Base-by-base conservation (phyloP, 2,888 invertebrate species). In the Drosophila affinis region DNA sequence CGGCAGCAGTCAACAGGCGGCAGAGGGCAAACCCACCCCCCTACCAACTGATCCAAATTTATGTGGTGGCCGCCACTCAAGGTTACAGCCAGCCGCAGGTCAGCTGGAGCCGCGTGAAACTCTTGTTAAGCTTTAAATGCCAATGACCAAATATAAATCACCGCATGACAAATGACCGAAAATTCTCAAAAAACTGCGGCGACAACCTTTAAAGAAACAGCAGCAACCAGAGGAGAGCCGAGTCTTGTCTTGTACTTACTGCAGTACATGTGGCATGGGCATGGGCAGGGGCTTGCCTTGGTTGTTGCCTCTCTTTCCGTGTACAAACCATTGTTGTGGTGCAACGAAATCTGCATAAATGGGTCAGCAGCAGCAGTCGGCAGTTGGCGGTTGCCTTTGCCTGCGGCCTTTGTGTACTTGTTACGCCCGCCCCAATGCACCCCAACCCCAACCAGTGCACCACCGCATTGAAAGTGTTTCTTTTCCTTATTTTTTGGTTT, bases 131-230 rank as follows among this genome's bases (percentile, higher is more conserved):
- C 89, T 82, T 82, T 88, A 74, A 89, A 82, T 80, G 89, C 87
- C 87, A 88, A 76, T 83, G 72, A 82, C 81, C 69, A 82, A 77
- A 86, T 86, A 84, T 84, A 89, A 84, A 89, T 84, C 89, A 84
- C 75, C 89, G 24, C 4, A 74, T 82, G 84, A 84, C 84, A 84
- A 84, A 84, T 84, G 84, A 86, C 83, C 72, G 62, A 85, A 89
- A 87, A 76, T 85, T 87, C 79, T 76, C 53, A 67, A 39, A 39
- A 6, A 9, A 9, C 29, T 9, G 29, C 29, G 9, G 60, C 56
- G 73, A 71, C 70, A 76, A 84, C 47, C 72, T 54, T 39, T 32
- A 49, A 57, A 56, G 68, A 55, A 62, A 75, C 68, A 55, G 54
- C 55, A 27, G 54, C 55, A 27, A 27, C 17, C n/a, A 39, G 39